Evolutionary conservation across 2,888 invertebrate species (phyloP).

Genomic region (Pseudococcus jackbeardsleyi): DNA sequence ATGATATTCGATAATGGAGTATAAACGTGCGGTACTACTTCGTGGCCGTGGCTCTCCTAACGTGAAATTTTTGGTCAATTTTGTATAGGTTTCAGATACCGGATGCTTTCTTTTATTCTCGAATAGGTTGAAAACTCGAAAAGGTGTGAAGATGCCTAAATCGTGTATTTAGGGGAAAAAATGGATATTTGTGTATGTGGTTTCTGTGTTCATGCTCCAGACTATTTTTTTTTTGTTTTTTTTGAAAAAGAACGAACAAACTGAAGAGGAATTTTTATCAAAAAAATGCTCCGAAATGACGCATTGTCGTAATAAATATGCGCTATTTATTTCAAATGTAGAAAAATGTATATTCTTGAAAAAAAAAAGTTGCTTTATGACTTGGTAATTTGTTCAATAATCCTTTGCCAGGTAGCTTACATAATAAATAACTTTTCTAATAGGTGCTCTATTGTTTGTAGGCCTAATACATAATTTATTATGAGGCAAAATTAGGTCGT

Average conservation of each 20-base stretch:
- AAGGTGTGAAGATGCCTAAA: neutral
- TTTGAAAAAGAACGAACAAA: neutral
- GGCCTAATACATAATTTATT: constrained; percentile 35
- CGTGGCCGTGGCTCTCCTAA: neutral
- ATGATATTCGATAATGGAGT: constrained; percentile 3
- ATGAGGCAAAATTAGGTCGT: constrained; percentile 41
- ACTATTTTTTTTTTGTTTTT: too few relatives aligned
- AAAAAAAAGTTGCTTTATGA: neutral
- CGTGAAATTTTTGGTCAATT: constrained; percentile 17
- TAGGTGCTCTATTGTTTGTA: constrained; percentile 44
- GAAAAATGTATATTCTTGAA: neutral
- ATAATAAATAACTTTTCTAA: constrained; percentile 41
- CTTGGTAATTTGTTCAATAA: constrained; percentile 42
- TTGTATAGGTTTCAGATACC: constrained; percentile 1
- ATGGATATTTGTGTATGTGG: too few relatives aligned
- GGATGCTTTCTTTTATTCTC: neutral
- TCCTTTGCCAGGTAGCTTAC: constrained; percentile 21
- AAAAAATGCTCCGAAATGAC: neutral
- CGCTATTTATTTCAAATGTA: neutral
- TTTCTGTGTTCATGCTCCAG: too few relatives aligned
- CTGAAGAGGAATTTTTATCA: neutral
- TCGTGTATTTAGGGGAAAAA: neutral
- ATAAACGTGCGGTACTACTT: constrained; percentile 1
- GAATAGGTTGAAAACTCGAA: neutral
- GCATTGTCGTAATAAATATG: neutral